These are phyloP conservation scores for Dione juno DNA, from an alignment of 2,888 invertebrate species.

Conservation along the genomic window DNA sequence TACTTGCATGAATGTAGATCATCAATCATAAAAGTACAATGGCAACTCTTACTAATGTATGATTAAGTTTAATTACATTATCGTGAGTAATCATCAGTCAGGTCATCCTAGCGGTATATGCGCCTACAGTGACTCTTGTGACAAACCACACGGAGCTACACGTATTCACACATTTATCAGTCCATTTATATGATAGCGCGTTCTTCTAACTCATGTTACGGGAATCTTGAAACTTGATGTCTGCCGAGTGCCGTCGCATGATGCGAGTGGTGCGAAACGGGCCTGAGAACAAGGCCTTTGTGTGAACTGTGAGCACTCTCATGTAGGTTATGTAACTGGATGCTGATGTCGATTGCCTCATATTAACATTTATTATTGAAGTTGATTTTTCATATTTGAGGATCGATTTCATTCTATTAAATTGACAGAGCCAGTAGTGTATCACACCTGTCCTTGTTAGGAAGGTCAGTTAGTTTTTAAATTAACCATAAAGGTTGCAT, in stretches of 20 bases:
- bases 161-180: conserved; percentile 40
- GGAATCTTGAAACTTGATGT: conserved; percentile 63
- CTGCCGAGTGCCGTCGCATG: conserved; percentile 53
- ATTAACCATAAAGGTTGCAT: conserved; percentile 52
- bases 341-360: conserved; percentile 74
- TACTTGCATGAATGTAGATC: neutral
- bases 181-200: conserved; percentile 64
- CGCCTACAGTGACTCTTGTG: conserved; percentile 43
- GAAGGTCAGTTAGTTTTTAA: conserved; percentile 3
- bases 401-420: conserved; percentile 61
- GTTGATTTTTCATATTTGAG: conserved; percentile 49
- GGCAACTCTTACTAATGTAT: neutral
- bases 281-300: conserved; percentile 67
- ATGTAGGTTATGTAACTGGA: conserved; percentile 72
- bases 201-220: conserved; percentile 61
- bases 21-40: conserved; percentile 2
- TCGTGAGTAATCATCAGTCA: conserved; percentile 22
- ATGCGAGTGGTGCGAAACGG: conserved; percentile 50
- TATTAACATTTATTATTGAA: conserved; percentile 64
- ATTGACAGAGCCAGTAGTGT: conserved; percentile 51
- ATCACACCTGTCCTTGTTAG: neutral
- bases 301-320: conserved; percentile 63
- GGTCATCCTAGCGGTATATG: conserved; percentile 50
- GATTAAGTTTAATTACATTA: conserved; percentile 11
- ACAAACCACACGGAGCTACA: conserved; percentile 42